A percentile compares a stretch with the other conserved stretches of the same genome.
Evolutionary conservation across 2,113 vertebrate species (phyloP).

Genomic region (Plecturocebus donacophilus): DNA sequence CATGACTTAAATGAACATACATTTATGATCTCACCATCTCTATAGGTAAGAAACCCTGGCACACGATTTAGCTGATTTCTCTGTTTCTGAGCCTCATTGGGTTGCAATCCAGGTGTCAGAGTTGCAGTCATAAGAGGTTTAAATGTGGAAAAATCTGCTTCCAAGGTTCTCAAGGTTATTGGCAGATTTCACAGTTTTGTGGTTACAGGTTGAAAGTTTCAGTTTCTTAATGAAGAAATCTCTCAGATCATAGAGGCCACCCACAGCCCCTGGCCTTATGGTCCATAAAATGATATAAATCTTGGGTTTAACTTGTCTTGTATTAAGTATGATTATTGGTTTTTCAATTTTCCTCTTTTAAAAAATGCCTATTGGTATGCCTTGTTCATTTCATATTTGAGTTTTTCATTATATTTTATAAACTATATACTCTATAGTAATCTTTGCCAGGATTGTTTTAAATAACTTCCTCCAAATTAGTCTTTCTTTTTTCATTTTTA

Average conservation of each 20-base stretch:
- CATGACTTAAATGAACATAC: not conserved
- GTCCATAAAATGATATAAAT: not conserved
- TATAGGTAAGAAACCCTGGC: not conserved
- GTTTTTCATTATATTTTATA: not conserved
- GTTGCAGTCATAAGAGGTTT: not conserved
- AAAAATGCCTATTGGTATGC: not conserved
- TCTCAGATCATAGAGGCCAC: not conserved
- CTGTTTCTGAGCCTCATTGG: not conserved
- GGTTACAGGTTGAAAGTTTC: not conserved
- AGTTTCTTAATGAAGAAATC: not conserved
- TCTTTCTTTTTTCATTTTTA: not conserved
- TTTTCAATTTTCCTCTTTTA: not conserved
- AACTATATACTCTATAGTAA: not conserved
- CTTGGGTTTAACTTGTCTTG: not conserved
- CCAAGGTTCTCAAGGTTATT: not conserved
- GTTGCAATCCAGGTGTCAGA: not conserved
- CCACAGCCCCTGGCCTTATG: not conserved
- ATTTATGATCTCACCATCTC: not conserved
- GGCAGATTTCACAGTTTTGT: not conserved
- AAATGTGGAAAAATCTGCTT: not conserved
- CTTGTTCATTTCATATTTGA: not conserved
- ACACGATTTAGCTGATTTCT: accelerated
- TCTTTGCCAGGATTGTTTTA: not conserved
- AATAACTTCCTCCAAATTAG: not conserved
- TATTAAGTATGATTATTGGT: not conserved